These are phyloP conservation scores for Limnephilus marmoratus DNA, from an alignment of 2,888 invertebrate species.

Conservation along the genomic window DNA sequence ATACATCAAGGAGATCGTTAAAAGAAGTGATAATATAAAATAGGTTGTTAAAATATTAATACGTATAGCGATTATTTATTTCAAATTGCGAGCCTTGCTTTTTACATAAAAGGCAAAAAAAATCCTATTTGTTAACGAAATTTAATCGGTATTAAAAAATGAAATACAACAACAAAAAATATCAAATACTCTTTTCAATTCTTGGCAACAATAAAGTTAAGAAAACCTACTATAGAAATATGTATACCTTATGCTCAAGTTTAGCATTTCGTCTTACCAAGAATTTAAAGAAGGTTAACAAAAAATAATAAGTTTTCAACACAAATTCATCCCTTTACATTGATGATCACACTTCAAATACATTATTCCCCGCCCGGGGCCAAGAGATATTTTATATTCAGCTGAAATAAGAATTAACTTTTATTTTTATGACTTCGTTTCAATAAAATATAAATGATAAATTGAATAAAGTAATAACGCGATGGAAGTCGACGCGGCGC, in stretches of 20 bases:
- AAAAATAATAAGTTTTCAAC: neutral
- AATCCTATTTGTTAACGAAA: no score
- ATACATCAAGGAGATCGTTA: no score
- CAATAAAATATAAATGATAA: constrained; percentile 22
- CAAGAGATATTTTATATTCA: constrained; percentile 10
- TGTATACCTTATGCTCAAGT: neutral
- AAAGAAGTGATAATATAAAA: no score
- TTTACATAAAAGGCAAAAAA: no score
- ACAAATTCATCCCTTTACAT: neutral
- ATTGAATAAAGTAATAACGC: constrained; percentile 31
- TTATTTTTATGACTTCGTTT: constrained; percentile 25
- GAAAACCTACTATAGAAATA: neutral
- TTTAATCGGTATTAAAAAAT: no score
- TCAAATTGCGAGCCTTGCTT: no score
- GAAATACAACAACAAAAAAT: no score
- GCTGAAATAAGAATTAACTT: constrained; percentile 13
- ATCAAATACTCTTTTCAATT: neutral
- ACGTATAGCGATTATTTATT: no score
- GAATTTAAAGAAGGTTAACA: neutral
- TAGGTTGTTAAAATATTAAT: no score
- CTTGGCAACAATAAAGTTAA: neutral
- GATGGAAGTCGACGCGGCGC: constrained; percentile 15
- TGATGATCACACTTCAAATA: constrained; percentile 3
- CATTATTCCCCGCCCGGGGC: neutral
- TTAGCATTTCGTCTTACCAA: neutral